A percentile compares a stretch with the other conserved stretches of the same genome.
phyloP scores from a whole-genome alignment of 2,797 vertebrate species.

The Protosalanx chinensis region DNA sequence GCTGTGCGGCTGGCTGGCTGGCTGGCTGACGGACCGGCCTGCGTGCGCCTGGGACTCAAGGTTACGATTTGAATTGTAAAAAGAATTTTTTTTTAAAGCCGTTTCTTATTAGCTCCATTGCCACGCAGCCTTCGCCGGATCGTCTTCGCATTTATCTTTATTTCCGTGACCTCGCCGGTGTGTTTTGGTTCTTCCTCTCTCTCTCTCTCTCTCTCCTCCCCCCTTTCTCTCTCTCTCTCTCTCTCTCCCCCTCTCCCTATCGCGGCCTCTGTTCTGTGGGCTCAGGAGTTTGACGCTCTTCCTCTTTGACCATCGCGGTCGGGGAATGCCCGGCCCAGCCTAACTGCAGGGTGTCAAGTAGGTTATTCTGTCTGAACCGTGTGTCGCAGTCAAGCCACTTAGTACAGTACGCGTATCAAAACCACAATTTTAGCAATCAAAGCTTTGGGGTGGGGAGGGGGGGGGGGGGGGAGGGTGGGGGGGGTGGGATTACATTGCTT shows the following conservation, averaged over 20 bases:
- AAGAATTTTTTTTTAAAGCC: slow-evolving; percentile 87
- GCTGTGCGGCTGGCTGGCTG: slow-evolving; percentile 66
- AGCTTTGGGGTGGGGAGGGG: slow-evolving; percentile 66
- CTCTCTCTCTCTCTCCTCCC: slow-evolving; percentile 40
- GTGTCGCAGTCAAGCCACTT: slow-evolving; percentile 61
- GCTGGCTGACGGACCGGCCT: slow-evolving; percentile 71
- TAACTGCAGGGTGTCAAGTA: slow-evolving; percentile 50
- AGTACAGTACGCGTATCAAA: slow-evolving; percentile 72
- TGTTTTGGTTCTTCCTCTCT: slow-evolving; percentile 33
- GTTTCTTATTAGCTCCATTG: slow-evolving; percentile 90
- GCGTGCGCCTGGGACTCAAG: slow-evolving; percentile 77
- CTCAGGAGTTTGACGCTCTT: slow-evolving; percentile 58
- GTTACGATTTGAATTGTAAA: slow-evolving; percentile 88
- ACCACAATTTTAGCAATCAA: slow-evolving; percentile 67
- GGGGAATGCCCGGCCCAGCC: too few species aligned
- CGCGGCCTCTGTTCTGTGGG: slow-evolving; percentile 51
- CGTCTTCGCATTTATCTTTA: slow-evolving; percentile 83
- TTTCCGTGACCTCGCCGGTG: slow-evolving; percentile 78
- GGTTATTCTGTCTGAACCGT: slow-evolving; percentile 55
- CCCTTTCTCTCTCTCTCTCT: slow-evolving; percentile 35
- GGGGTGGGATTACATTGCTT: slow-evolving; percentile 74
- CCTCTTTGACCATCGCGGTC: too few species aligned
- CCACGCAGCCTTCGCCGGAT: slow-evolving; percentile 75
- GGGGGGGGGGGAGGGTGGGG: too few species aligned
- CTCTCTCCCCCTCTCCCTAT: slow-evolving; percentile 29